Evolutionary conservation across 2,888 invertebrate species (phyloP), one percentile per base, ranked within the genome.

Genomic region (Euphydryas editha): DNA sequence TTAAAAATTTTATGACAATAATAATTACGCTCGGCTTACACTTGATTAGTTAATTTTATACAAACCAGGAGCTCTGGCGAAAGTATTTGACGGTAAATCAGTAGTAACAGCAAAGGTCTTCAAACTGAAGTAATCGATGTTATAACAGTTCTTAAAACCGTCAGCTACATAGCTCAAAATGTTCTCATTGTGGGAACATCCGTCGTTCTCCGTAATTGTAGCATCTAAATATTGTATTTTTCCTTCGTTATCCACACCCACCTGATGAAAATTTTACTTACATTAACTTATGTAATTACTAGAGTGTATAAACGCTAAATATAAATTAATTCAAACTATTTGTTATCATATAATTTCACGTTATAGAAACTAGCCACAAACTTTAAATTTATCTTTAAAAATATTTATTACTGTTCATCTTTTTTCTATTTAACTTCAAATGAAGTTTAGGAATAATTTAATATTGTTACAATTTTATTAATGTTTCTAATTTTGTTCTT

Each of bases 61-160:
- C 76, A 72, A 79, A 94, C 95, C 95, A 73, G 96, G 97, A 3
- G 95, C 95, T 76, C 97, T 88, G 69, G 94, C 94, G 60, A 93
- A 95, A 0, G 96, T 95, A 73, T 96, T 96, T 1, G 93, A 90
- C 0, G 96, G 94, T 0, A 94, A 84, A 78, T 97, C 95, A 0
- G 96, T 96, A 18, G 92, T 80, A 0, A 94, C 94, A 49, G 79
- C 73, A 0, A 82, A 89, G 0, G 82, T 82, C 59, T 78, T 88
- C 1, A 92, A 74, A 47, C 86, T 88, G 93, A 94, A 96, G 21
- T 89, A 90, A 0, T 89, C 86, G 2, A 81, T 72, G 56, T 94
- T 87, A 77, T 96, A 95, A 74, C 95, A 94, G 71, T 93, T 94
- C 7, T 83, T 81, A 59, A 93, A 88, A n/a, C 92, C 91, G 0